Base-by-base conservation (phyloP, 2,113 vertebrate genomes). In the Tretioscincus oriximinensis region DNA sequence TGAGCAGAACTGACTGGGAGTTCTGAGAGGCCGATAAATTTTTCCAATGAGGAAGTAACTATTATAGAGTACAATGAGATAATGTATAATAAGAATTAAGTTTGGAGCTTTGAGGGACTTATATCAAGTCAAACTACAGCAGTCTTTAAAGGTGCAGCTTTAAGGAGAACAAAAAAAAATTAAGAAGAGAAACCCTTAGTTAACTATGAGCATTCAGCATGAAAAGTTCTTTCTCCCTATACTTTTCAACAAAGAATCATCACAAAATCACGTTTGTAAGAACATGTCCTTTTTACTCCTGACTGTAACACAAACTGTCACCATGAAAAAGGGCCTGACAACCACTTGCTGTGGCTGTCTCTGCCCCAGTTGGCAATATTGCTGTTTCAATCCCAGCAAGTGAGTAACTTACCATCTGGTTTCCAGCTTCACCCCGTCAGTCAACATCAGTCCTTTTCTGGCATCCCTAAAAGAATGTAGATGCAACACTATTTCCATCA, bases 191-290 rank as follows among this genome's bases (percentile, higher is more conserved):
- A 75, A 18, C 60, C 0, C 89, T 77, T 72, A 81, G 76, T 9
- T 1, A n/a, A 82, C 80, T 78, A 80, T 84, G 70, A 69, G 61
- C 83, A 69, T 82, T 83, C 12, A 14, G 7, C 76, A 83, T 0
- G 0, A 80, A 84, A 47, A 76, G 54, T 58, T 16, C 54, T 58
- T 58, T 16, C 54, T 58, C 18, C 16, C 54, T 58, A 82, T 87
- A 72, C 2, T 70, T n/a, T 65, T 65, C n/a, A n/a, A 65, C 28
- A 9, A 67, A 21, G 9, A 78, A 70, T 12, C 0, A 58, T 28
- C 65, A 54, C 60, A 85, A 24, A 82, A 89, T 51, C 14, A 18
- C 9, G 68, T 78, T 51, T 81, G 45, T 28, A 87, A 24, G 67
- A 84, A 8, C 28, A 63, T 86, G 4, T 1, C 6, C 7, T 77